phyloP scores from a whole-genome alignment of 2,113 vertebrate genomes.

The Heliornis fulica region DNA sequence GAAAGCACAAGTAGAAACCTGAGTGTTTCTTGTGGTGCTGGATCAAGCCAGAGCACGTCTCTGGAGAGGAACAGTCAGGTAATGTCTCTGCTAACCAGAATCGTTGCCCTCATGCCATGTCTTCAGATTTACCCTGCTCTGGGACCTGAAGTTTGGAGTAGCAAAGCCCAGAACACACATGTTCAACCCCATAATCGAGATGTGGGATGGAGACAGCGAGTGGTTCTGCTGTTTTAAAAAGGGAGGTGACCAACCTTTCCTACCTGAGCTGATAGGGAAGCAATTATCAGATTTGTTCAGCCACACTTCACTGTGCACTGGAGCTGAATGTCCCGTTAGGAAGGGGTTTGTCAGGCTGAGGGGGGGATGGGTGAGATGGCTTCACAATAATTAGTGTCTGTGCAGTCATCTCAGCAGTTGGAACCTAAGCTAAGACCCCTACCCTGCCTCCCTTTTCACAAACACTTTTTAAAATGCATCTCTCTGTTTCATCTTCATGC shows the following conservation, averaged over 20 bases:
- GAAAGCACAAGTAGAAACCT: neutral
- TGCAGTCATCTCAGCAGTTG: neutral
- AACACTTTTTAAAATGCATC: neutral
- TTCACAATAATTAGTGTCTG: neutral
- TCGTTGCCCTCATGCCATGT: neutral
- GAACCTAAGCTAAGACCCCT: neutral
- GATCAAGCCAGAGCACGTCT: neutral
- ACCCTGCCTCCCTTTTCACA: neutral
- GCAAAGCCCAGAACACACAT: neutral
- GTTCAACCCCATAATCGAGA: neutral
- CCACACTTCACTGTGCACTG: neutral
- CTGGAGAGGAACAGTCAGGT: neutral
- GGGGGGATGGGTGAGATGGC: neutral
- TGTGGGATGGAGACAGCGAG: neutral
- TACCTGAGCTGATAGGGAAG: neutral
- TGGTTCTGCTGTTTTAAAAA: neutral
- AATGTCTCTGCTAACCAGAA: accelerated
- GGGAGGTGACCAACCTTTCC: neutral
- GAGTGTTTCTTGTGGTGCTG: accelerated
- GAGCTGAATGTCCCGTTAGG: neutral
- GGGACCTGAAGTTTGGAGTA: neutral
- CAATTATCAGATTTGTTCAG: neutral
- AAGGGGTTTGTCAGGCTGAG: neutral
- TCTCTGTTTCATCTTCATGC: neutral
- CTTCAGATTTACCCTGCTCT: neutral